A percentile compares a stretch with the other conserved stretches of the same genome.
Conservation (phyloP, 2,797 vertebrate species). For the Anguilla marmorata region DNA sequence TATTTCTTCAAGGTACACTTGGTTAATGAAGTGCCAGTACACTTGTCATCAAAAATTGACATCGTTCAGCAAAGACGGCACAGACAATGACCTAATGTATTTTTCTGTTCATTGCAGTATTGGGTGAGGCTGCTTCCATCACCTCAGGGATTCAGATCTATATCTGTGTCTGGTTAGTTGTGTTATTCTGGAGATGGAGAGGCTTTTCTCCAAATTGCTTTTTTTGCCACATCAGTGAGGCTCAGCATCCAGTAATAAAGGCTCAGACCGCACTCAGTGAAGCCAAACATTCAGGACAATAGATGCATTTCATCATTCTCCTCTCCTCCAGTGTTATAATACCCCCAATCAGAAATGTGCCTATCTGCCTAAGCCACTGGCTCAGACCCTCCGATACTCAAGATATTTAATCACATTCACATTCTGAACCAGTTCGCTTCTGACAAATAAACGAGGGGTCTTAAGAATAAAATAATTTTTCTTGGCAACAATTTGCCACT, state of each 20-base stretch:
- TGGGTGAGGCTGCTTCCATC: conserved; percentile 20
- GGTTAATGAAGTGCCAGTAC: conserved; percentile 14
- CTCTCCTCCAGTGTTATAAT: conserved; percentile 27
- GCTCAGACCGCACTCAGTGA: conserved; percentile 17
- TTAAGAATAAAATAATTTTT: background rate
- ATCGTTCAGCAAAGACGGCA: background rate
- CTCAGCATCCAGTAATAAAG: conserved; percentile 34
- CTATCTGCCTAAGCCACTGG: background rate
- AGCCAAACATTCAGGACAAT: background rate
- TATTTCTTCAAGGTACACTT: background rate
- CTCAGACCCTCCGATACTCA: background rate
- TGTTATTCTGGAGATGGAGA: conserved; percentile 28
- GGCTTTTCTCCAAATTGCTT: conserved; percentile 41
- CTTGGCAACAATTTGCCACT: background rate
- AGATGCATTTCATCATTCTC: conserved; percentile 8
- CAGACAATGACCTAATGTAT: background rate
- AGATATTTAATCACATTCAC: background rate
- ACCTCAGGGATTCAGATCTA: conserved; percentile 25
- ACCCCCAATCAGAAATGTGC: conserved; percentile 20
- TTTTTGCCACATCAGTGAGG: conserved; percentile 22
- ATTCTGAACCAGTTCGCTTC: background rate
- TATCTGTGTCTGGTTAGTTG: conserved; percentile 36
- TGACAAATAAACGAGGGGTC: background rate
- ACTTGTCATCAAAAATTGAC: background rate
- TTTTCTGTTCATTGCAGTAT: conserved; percentile 18